These are phyloP conservation scores for Pediacus dermestoides DNA, from an alignment of 2,888 invertebrate genomes.

Conservation along the genomic window DNA sequence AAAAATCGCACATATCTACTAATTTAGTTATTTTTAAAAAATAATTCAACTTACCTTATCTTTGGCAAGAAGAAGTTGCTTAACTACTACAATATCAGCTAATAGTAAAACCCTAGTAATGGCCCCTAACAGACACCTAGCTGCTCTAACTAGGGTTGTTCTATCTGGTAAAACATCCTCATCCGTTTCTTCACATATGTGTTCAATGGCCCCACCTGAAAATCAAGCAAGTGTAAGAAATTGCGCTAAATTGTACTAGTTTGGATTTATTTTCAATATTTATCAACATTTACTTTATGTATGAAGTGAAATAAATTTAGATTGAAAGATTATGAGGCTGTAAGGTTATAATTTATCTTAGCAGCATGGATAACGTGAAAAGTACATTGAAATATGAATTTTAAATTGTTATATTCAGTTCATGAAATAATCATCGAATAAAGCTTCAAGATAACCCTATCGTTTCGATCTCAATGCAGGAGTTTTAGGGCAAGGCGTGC, in stretches of 20 bases:
- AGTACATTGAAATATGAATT: no score
- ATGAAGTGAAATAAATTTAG: no score
- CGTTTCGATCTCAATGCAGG: constrained; percentile 1
- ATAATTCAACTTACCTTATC: constrained; percentile 69
- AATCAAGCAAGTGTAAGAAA: constrained; percentile 11
- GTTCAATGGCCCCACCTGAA: constrained; percentile 86
- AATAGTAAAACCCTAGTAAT: constrained; percentile 93
- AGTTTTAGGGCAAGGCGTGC: not conserved
- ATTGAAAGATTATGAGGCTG: no score
- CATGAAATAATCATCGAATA: no score
- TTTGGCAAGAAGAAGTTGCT: constrained; percentile 91
- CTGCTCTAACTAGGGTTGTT: constrained; percentile 81
- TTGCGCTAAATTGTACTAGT: constrained; percentile 2
- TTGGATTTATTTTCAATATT: not conserved
- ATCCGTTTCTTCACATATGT: constrained; percentile 77
- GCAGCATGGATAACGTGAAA: no score
- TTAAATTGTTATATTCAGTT: no score
- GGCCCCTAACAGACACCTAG: constrained; percentile 87
- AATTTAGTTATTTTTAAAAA: not conserved
- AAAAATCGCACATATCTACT: not conserved
- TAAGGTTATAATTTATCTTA: no score
- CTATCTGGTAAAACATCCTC: constrained; percentile 57
- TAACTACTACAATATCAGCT: constrained; percentile 96
- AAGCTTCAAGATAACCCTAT: no score
- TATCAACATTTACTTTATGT: not conserved